Evolutionary conservation across 2,888 invertebrate genomes (phyloP).

Genomic region (Diplolepis rosae): DNA sequence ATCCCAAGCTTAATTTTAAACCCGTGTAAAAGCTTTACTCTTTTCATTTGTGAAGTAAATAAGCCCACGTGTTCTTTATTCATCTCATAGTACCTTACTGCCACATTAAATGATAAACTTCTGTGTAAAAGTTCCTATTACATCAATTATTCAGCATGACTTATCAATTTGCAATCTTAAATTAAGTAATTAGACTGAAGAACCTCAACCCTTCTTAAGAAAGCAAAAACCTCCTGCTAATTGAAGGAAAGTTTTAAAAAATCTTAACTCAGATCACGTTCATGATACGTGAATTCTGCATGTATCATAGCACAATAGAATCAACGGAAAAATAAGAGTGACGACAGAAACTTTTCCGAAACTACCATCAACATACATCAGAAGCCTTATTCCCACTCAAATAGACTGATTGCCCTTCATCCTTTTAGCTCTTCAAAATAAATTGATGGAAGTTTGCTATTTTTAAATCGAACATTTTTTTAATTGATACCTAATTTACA

Average conservation of each 20-base stretch:
- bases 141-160: too few relatives aligned
- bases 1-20: neutral
- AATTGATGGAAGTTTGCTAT: too few relatives aligned
- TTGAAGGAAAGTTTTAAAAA: conserved; percentile 18
- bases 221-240: neutral
- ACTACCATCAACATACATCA: neutral
- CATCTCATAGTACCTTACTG: too few relatives aligned
- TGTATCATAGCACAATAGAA: conserved; percentile 3
- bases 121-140: too few relatives aligned
- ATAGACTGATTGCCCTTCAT: conserved; percentile 12
- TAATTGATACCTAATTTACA: too few relatives aligned
- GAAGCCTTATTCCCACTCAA: conserved; percentile 2
- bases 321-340: neutral
- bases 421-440: neutral
- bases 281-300: neutral
- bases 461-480: too few relatives aligned
- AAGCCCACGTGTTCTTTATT: too few relatives aligned
- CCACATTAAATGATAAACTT: too few relatives aligned
- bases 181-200: neutral
- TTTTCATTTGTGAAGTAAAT: neutral
- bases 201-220: neutral
- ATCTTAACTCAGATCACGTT: conserved; percentile 25
- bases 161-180: too few relatives aligned
- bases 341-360: neutral
- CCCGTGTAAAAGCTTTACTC: neutral